Evolutionary conservation across 2,797 vertebrate genomes (phyloP).

Genomic region (Oreochromis mossambicus): DNA sequence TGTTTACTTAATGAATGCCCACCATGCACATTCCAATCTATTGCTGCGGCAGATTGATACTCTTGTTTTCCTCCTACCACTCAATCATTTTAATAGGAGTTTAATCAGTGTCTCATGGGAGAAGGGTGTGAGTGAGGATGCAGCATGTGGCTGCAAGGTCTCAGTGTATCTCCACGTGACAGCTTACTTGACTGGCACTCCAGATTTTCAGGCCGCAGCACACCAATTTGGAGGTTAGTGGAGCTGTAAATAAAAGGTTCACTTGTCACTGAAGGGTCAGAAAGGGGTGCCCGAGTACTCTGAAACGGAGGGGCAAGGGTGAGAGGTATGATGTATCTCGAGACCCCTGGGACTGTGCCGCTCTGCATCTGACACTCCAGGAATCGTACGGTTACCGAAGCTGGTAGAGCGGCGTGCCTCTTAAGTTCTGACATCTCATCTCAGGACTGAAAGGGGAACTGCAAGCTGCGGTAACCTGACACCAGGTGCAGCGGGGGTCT

Average conservation of each 20-base stretch:
- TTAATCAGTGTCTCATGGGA: conserved; percentile 41
- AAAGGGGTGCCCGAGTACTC: not conserved
- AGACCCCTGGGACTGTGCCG: conserved; percentile 55
- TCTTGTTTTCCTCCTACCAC: not conserved
- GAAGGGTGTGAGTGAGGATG: not conserved
- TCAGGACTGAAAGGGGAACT: conserved; percentile 3
- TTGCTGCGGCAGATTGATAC: conserved; percentile 9
- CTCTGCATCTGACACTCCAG: conserved; percentile 56
- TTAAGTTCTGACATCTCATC: conserved; percentile 57
- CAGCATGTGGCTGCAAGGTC: not conserved
- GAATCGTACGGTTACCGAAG: conserved; percentile 63
- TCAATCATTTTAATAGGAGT: conserved; percentile 35
- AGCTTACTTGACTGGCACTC: not conserved
- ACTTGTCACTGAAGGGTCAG: not conserved
- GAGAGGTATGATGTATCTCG: conserved; percentile 42
- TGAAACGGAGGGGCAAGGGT: not conserved
- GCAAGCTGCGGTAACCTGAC: conserved; percentile 24
- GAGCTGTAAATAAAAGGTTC: conserved; percentile 13
- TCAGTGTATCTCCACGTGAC: conserved; percentile 15
- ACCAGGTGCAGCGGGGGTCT: conserved; percentile 46
- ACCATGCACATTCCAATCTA: not conserved
- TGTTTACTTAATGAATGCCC: conserved; percentile 52
- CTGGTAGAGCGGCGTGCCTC: conserved; percentile 25
- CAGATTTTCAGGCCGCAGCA: not conserved
- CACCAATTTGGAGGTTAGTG: conserved; percentile 2